Evolutionary conservation across 2,888 invertebrate genomes (phyloP).

Genomic region (Dione vanillae): DNA sequence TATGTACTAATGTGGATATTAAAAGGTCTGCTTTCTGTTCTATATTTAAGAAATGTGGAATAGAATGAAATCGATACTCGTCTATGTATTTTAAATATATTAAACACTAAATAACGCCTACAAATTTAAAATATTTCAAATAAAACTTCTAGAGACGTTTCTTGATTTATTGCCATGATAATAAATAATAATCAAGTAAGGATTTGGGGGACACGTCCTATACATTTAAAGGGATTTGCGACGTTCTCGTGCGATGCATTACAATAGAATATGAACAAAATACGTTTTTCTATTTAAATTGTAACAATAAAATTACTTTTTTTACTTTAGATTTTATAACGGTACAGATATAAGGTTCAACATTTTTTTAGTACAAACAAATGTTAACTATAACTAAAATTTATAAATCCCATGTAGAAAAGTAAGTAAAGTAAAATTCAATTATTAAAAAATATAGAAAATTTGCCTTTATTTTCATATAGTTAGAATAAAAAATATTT

Average conservation of each 20-base stretch:
- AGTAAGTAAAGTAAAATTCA: background rate
- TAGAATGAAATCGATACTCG: background rate
- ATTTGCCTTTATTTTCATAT: background rate
- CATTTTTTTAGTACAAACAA: too few species aligned
- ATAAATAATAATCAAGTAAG: slow-evolving; percentile 81
- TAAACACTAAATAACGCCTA: background rate
- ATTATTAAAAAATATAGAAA: background rate
- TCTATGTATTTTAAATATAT: background rate
- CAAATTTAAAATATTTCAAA: slow-evolving; percentile 46
- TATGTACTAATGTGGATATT: background rate
- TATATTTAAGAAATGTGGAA: background rate
- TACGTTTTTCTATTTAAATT: slow-evolving; percentile 42
- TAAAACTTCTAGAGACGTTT: slow-evolving; percentile 55
- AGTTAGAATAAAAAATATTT: background rate
- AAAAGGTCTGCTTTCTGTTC: too few species aligned
- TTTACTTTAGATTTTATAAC: too few species aligned
- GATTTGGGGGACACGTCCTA: slow-evolving; percentile 76
- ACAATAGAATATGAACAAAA: slow-evolving; percentile 59
- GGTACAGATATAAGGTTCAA: background rate
- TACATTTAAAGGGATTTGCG: slow-evolving; percentile 79
- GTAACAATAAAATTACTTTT: slow-evolving; percentile 2
- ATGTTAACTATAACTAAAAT: too few species aligned
- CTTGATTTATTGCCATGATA: slow-evolving; percentile 74
- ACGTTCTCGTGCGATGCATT: slow-evolving; percentile 68
- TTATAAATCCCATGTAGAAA: background rate